Base-by-base conservation (phyloP, 2,797 vertebrate species). In the Acanthis flammea region DNA sequence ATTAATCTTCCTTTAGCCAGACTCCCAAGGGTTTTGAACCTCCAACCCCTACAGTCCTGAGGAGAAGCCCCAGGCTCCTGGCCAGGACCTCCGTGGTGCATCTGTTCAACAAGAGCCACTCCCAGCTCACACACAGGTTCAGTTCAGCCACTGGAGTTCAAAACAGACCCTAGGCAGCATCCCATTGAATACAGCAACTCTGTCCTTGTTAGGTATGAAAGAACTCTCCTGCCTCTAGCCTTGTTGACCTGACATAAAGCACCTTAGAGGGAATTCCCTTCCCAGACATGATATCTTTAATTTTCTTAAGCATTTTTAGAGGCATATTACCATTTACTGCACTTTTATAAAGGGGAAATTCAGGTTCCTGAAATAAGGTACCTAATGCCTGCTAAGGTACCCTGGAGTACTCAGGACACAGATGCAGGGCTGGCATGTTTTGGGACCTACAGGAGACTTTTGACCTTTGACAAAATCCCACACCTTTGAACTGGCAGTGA, bases 171-270 rank as follows among this genome's bases (percentile, higher is more conserved):
- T 55, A 25, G 67, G 81, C 5, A 60, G 58, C 58, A 70, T 70
- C 80, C 80, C 13, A 1, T 9, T 51, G 88, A 86, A 35, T 42
- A 37, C 41, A 62, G 7, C 33, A 86, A 51, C 25, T 54, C 86
- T 22, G 22, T 23, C 44, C 41, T 67, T 88, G 33, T 53, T 51
- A 76, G 80, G 76, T 41, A 66, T 1, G 5, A 54, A 92, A 94
- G 48, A 61, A 33, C 33, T 85, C 57, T 76, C 47, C 80, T 60
- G 74, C 51, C 60, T 86, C 80, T 61, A 33, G 70, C 54, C 83
- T 84, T 58, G 39, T 82, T 92, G 86, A 96, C 63, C 47, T 72
- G 54, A 65, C 86, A 81, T 68, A 92, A 92, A 96, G 84, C 83
- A 66, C 51, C 55, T 88, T 19, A 25, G 39, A 33, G 42, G 30